These are phyloP conservation scores for Choristoneura rosaceana DNA, from an alignment of 2,888 invertebrate genomes.

Conservation along the genomic window DNA sequence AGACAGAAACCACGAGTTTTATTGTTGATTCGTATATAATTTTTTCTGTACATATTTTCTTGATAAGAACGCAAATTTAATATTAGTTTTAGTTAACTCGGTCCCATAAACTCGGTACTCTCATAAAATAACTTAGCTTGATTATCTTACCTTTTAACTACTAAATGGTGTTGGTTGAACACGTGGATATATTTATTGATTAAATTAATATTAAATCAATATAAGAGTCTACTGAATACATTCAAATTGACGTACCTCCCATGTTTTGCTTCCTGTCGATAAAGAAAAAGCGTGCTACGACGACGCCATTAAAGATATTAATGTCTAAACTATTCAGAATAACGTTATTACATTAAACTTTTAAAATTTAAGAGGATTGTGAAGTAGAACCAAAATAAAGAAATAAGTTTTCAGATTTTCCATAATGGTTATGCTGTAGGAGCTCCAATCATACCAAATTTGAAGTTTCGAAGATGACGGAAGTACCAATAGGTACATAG, in stretches of 20 bases:
- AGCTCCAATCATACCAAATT: no score
- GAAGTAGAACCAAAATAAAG: no score
- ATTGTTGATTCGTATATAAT: no score
- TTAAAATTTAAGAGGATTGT: not conserved
- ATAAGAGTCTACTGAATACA: conserved; percentile 17
- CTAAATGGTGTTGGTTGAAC: not conserved
- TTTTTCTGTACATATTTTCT: not conserved
- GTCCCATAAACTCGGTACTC: not conserved
- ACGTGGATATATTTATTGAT: conserved; percentile 1
- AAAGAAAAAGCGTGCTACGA: conserved; percentile 56
- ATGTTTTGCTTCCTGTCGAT: conserved; percentile 57
- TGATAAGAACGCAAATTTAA: not conserved
- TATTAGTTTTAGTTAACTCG: not conserved
- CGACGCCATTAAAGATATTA: conserved; percentile 44
- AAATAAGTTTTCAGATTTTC: no score
- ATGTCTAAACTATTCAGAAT: conserved; percentile 34
- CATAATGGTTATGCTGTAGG: no score
- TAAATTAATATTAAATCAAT: conserved; percentile 24
- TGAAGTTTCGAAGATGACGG: no score
- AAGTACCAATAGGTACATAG: no score
- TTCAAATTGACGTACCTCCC: conserved; percentile 34
- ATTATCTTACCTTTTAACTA: not conserved
- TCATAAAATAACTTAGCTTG: not conserved
- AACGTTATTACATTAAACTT: conserved; percentile 15
- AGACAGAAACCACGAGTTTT: no score